Conservation (phyloP, 2,888 invertebrate genomes). For the Eupeodes latifasciatus region DNA sequence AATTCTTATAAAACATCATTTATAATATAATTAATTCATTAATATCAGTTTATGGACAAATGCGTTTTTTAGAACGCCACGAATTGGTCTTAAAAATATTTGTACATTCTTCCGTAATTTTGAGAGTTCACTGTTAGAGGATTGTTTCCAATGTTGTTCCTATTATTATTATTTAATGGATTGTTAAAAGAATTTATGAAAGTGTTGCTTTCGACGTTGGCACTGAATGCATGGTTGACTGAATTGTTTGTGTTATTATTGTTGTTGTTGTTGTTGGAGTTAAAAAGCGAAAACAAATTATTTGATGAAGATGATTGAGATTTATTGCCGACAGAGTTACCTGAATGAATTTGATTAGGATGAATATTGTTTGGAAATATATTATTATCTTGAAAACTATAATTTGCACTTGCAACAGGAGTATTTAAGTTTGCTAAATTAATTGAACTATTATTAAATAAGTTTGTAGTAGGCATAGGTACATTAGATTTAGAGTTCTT, state of each 20-base stretch:
- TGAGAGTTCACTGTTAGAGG: slow-evolving; percentile 59
- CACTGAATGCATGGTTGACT: slow-evolving; percentile 63
- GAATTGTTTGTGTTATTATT: slow-evolving; percentile 50
- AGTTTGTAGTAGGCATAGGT: slow-evolving; percentile 20
- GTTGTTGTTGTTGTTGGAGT: slow-evolving; percentile 57
- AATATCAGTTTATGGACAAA: slow-evolving; percentile 34
- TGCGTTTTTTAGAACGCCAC: slow-evolving; percentile 32
- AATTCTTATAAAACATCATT: slow-evolving; percentile 18
- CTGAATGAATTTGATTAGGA: slow-evolving; percentile 27
- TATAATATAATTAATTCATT: background rate
- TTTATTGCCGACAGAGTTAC: slow-evolving; percentile 40
- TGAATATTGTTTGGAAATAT: slow-evolving; percentile 11
- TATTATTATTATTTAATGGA: slow-evolving; percentile 41
- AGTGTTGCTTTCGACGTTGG: slow-evolving; percentile 51
- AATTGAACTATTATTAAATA: slow-evolving; percentile 47
- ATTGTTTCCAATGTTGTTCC: slow-evolving; percentile 55
- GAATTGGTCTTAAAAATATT: slow-evolving; percentile 77
- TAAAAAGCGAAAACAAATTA: slow-evolving; percentile 75
- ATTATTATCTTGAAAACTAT: slow-evolving; percentile 39
- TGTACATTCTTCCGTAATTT: slow-evolving; percentile 77
- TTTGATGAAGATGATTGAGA: slow-evolving; percentile 62
- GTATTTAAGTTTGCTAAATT: slow-evolving; percentile 36
- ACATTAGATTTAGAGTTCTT: slow-evolving; percentile 47
- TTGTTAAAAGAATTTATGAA: slow-evolving; percentile 58
- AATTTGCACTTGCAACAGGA: slow-evolving; percentile 15